Base-by-base conservation (phyloP, 2,797 vertebrate genomes). In the Xenopus petersii region DNA sequence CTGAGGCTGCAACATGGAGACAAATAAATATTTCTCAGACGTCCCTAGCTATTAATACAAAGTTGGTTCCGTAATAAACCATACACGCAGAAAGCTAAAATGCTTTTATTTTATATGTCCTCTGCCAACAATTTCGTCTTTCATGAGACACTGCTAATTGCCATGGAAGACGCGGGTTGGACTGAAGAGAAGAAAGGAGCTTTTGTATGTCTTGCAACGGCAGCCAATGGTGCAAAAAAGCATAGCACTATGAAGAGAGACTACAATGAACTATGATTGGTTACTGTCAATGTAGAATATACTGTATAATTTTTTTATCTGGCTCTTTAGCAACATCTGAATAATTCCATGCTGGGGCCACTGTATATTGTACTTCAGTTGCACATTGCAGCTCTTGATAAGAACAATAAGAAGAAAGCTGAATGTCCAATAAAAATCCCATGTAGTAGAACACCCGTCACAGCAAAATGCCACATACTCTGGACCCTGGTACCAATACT, bases 51-150 rank as follows among this genome's bases (percentile, higher is more conserved):
- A 42, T 42, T 42, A 42, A 42, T 42, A 42, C 36, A 42, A 42
- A 42, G 36, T 42, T 42, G 36, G 5, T 42, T 42, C 36, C 24
- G 10, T 10, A 61, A 30, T 7, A 61, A 62, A 77, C 66, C 67
- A 49, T 10, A n/a, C 48, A 62, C 12, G 69, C 70, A 63, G 65
- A 67, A 56, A 15, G 36, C 36, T 42, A 3, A 64, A 77, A 67
- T 77, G 64, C 75, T 77, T 76, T 76, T 76, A 71, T 66, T 71
- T 71, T 71, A 66, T 65, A 76, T 60, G 54, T 63, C 59, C 56
- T 62, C 36, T 26, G 75, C 70, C 36, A 77, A 77, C 70, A 78
- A 78, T 78, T 73, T 78, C 69, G 58, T 69, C 75, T 73, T 69
- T 73, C 48, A 77, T 48, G 16, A 67, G 70, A 77, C 56, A 33